Conservation (phyloP, 2,888 invertebrate genomes). For the Aphodius granarius region DNA sequence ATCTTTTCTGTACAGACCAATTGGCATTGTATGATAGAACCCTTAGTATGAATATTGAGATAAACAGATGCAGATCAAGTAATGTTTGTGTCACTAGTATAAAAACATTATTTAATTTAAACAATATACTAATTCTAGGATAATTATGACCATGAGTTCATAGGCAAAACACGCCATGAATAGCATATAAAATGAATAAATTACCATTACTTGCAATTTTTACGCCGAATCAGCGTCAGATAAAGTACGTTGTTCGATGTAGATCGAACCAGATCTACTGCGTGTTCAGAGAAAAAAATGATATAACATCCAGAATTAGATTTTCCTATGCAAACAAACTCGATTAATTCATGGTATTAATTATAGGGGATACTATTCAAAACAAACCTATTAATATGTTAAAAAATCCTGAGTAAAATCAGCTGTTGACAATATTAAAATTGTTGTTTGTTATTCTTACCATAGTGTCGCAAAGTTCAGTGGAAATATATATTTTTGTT, state of each 20-base stretch:
- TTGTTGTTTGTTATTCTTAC: no score
- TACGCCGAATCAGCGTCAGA: not conserved
- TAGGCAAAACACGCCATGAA: not conserved
- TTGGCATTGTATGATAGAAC: no score
- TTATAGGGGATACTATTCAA: not conserved
- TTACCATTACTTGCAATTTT: not conserved
- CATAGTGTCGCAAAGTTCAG: not conserved
- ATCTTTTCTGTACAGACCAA: no score
- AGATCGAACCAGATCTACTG: no score
- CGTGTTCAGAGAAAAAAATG: not conserved
- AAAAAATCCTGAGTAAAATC: not conserved
- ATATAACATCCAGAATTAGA: not conserved
- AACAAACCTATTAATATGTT: not conserved
- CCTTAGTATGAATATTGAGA: no score
- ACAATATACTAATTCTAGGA: not conserved
- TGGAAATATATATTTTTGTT: not conserved
- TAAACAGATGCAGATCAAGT: no score
- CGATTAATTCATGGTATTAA: not conserved
- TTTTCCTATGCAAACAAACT: not conserved
- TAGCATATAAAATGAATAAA: not conserved
- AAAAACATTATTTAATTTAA: no score
- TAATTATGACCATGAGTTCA: not conserved
- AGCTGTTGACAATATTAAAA: not conserved
- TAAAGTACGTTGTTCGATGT: not conserved
- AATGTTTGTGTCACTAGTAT: no score